Evolutionary conservation across 2,888 invertebrate species (phyloP), one percentile per base, ranked within the genome.

Genomic region (Pachydiplax longipennis): DNA sequence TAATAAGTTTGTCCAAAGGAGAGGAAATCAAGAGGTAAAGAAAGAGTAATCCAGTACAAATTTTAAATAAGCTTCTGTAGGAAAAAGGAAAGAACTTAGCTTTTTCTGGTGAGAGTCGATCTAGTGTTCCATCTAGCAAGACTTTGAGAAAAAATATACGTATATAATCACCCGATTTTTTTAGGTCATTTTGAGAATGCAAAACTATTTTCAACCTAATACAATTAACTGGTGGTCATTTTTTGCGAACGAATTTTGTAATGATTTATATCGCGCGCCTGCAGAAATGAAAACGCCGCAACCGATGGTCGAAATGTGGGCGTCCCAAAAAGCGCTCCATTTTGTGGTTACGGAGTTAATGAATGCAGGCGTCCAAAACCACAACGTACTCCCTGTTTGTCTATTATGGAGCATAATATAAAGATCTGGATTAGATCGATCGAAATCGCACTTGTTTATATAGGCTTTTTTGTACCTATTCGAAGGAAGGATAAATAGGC

Each of bases 31-130:
- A 58, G 22, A 25, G 18, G 8, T 13, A 35, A 15, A 37, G 65
- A 83, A 61, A 37, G 87, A 37, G 37, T 87, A 87, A 87, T 87
- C 87, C 87, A 87, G 87, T 87, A 87, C 87, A 87, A 87, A 87
- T 87, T 87, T 87, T 87, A 87, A 61, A 53, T 58, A 87, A 87
- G 87, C 87, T 87, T 87, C 25, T 12, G n/a, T 87, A 87, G n/a
- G n/a, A n/a, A n/a, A 61, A n/a, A 25, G 40, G 40, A 35, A 53
- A 83, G 22, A n/a, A 37, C 22, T 61, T 61, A 87, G 87, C 87
- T 87, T 87, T 87, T 87, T 61, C 53, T 35, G 37, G 61, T n/a
- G 61, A 61, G 22, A 61, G 22, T 37, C 18, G 61, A 65, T 61
- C 35, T 44, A 81, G 73, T 12, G 22, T 31, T 87, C 37, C 12